Evolutionary conservation across 1,140 invertebrate species (phyloP).

Genomic region (Dendrolimus kikuchii): DNA sequence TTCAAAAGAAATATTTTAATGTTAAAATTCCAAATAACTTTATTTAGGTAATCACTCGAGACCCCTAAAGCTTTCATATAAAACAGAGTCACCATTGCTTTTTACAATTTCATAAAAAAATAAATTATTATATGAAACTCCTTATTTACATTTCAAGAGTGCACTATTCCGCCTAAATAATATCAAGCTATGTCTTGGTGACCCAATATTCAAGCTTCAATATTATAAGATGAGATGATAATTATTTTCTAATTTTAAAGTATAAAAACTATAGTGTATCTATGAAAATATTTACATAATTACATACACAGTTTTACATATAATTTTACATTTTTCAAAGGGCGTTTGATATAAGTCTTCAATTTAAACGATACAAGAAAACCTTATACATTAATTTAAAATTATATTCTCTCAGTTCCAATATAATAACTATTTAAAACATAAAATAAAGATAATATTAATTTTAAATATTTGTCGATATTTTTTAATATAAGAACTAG

Average conservation of each 20-base stretch:
- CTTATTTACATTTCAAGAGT: constrained; percentile 48
- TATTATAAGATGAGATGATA: constrained; percentile 1
- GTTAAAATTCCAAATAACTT: constrained; percentile 49
- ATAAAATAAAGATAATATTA: constrained; percentile 6
- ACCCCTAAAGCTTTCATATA: constrained; percentile 34
- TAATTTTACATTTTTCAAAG: constrained; percentile 12
- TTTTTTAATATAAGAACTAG: too few relatives aligned
- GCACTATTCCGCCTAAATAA: constrained; percentile 38
- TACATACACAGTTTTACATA: constrained; percentile 31
- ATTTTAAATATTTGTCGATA: constrained; percentile 3
- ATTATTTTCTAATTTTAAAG: constrained; percentile 12
- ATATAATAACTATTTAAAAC: constrained; percentile 23
- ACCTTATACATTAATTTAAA: constrained; percentile 6
- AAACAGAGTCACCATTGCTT: constrained; percentile 34
- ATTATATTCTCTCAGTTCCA: constrained; percentile 30
- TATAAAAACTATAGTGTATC: constrained; percentile 38
- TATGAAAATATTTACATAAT: constrained; percentile 50
- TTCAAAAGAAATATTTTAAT: constrained; percentile 54
- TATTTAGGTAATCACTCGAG: constrained; percentile 26
- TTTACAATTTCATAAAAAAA: constrained; percentile 56
- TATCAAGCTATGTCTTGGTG: constrained; percentile 9
- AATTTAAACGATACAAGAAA: constrained; percentile 4
- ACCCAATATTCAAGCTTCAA: constrained; percentile 22
- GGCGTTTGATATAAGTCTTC: constrained; percentile 2
- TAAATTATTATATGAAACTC: constrained; percentile 41